phyloP scores from a whole-genome alignment of 1,140 invertebrate species.

The Macrostomum lignano region DNA sequence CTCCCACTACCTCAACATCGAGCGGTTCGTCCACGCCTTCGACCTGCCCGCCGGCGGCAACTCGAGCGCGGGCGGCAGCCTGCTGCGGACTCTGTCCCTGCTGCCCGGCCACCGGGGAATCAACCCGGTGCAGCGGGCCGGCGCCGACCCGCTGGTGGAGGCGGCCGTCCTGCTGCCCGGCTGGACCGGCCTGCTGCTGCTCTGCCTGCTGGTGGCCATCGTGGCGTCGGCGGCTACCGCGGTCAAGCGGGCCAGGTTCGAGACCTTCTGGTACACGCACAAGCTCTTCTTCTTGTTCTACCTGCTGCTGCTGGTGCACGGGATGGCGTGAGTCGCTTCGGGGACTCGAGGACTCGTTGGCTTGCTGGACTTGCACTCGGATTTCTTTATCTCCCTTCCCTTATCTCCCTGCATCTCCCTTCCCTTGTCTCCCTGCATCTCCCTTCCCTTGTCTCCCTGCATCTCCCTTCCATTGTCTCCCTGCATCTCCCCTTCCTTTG shows the following conservation, averaged over 20 bases:
- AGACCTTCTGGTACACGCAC: slow-evolving; percentile 27
- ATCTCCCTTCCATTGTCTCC: too few relatives aligned
- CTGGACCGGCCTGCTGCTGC: background rate
- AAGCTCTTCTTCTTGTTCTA: slow-evolving; percentile 25
- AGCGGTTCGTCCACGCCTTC: slow-evolving; percentile 1
- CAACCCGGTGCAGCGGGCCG: background rate
- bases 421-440: too few relatives aligned
- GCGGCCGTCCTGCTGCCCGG: slow-evolving; percentile 1
- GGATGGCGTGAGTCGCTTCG: slow-evolving; percentile 23
- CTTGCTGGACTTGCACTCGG: too few relatives aligned
- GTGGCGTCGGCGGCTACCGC: slow-evolving; percentile 23
- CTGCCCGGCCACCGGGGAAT: background rate
- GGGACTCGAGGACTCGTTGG: too few relatives aligned
- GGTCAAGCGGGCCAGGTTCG: slow-evolving; percentile 21
- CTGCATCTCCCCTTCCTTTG: too few relatives aligned
- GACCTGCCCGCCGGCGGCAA: too few relatives aligned
- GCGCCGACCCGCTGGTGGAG: background rate
- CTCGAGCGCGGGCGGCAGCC: too few relatives aligned
- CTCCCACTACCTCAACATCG: slow-evolving; percentile 3
- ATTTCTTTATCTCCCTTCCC: too few relatives aligned
- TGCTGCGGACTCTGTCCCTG: too few relatives aligned
- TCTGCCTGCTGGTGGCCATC: slow-evolving; percentile 15
- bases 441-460: too few relatives aligned
- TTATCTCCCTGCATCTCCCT: too few relatives aligned
- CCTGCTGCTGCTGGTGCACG: slow-evolving; percentile 18